Evolutionary conservation across 2,888 invertebrate genomes (phyloP).

Genomic region (Teleiodes luculella): DNA sequence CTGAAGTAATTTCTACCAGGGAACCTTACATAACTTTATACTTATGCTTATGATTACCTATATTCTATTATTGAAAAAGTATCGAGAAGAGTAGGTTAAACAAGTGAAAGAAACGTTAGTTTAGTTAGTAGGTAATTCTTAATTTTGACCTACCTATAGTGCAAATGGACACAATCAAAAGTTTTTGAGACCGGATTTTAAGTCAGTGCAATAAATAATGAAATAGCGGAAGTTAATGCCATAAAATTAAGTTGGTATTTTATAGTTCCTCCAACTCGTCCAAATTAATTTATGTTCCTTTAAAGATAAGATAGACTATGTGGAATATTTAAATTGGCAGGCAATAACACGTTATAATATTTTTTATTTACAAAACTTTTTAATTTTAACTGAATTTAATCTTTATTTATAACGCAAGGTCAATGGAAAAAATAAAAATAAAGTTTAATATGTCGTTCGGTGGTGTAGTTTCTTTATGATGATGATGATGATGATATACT

Average conservation of each 20-base stretch:
- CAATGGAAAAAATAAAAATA: neutral
- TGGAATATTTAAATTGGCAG: constrained; percentile 2
- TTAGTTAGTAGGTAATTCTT: too few species aligned
- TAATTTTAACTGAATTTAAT: neutral
- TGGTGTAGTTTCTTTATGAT: too few species aligned
- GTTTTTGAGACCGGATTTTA: neutral
- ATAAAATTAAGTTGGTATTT: neutral
- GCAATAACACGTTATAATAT: neutral
- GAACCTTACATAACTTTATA: too few species aligned
- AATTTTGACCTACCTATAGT: too few species aligned
- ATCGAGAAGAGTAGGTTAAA: too few species aligned
- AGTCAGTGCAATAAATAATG: neutral
- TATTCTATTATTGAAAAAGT: too few species aligned
- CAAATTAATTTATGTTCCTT: neutral
- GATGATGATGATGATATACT: too few species aligned
- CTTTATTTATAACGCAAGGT: neutral
- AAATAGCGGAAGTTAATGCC: neutral
- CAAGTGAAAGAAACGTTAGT: too few species aligned
- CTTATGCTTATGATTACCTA: too few species aligned
- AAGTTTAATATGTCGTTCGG: too few species aligned
- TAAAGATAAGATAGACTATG: neutral
- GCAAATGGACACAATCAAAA: too few species aligned
- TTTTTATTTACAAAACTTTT: neutral
- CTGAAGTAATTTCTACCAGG: too few species aligned
- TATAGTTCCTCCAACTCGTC: neutral